Evolutionary conservation across 2,113 vertebrate genomes (phyloP), one percentile per base, ranked within the genome.

Genomic region (Anguilla japonica): DNA sequence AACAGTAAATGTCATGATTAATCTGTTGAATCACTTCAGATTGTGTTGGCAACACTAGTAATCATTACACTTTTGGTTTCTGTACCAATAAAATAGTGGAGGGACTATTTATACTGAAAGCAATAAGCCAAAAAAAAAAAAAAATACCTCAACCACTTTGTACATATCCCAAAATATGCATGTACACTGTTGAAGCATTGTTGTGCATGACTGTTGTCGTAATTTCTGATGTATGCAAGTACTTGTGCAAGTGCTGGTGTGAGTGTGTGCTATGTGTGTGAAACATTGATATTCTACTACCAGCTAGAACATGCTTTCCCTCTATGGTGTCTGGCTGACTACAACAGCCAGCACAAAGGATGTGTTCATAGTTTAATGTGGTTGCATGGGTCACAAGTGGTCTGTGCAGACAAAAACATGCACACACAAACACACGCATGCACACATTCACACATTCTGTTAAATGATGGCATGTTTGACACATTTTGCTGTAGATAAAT

Each of bases 231-330:
- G 43, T 46, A 46, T 46, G 43, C 43, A 46, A 46, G 43, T 46
- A 46, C 26, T 11, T 75, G 71, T 34, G n/a, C 26, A n/a, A n/a
- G 26, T 71, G 79, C 7, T 14, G 43, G 39, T 41, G 39, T 18
- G 78, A 41, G 79, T 81, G 15, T 41, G 41, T 41, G 34, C 16
- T 81, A 18, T 81, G 80, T 81, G 80, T 43, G 39, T 41, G 26
- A 6, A 40, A 39, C 6, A 26, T 43, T 13, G 5, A 22, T 20
- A 43, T 43, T 84, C 15, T 26, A 41, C 20, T 15, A 41, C 63
- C 60, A 75, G 83, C 67, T 9, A 75, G 40, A 84, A 75, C 83
- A 41, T 71, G 41, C 63, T 84, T 84, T 71, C 41, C 2, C 41
- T 20, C 6, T 75, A 5, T 71, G 39, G 39, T 84, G 26, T 26